These are phyloP conservation scores for Chrosomus eos DNA, from an alignment of 2,797 vertebrate species.

Conservation along the genomic window DNA sequence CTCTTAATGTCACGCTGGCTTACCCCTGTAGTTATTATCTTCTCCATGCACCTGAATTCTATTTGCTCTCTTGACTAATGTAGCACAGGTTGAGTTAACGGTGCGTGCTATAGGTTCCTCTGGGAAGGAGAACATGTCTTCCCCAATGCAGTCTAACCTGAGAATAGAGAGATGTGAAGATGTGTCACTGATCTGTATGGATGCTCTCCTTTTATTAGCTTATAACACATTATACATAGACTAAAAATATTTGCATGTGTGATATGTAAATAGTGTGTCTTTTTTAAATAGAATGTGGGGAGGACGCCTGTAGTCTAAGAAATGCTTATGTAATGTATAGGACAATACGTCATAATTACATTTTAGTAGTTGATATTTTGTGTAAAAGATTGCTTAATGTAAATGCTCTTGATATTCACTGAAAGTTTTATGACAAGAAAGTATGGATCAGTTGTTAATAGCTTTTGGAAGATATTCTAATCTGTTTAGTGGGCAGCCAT, in stretches of 20 bases:
- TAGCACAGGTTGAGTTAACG: conserved; percentile 24
- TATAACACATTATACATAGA: background rate
- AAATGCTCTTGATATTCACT: too few species aligned
- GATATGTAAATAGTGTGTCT: too few species aligned
- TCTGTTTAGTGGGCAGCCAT: background rate
- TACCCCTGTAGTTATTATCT: conserved; percentile 22
- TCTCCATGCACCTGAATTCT: background rate
- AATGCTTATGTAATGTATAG: too few species aligned
- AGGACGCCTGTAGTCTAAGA: too few species aligned
- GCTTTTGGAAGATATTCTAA: too few species aligned
- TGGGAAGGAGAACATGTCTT: background rate
- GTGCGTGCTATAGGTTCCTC: conserved; percentile 5
- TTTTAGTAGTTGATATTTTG: too few species aligned
- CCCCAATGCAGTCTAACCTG: background rate
- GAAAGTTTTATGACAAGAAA: too few species aligned
- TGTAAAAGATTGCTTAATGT: too few species aligned
- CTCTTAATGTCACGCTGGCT: background rate
- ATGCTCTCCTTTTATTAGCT: conserved; percentile 31
- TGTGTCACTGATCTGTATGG: conserved; percentile 13
- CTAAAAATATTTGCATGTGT: too few species aligned
- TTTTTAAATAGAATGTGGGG: too few species aligned
- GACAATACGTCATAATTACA: too few species aligned
- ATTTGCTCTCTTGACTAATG: conserved; percentile 38
- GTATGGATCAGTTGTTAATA: too few species aligned
- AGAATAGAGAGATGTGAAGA: conserved; percentile 5